These are phyloP conservation scores for Ovibos moschatus DNA, from an alignment of 2,113 vertebrate genomes.

Conservation along the genomic window DNA sequence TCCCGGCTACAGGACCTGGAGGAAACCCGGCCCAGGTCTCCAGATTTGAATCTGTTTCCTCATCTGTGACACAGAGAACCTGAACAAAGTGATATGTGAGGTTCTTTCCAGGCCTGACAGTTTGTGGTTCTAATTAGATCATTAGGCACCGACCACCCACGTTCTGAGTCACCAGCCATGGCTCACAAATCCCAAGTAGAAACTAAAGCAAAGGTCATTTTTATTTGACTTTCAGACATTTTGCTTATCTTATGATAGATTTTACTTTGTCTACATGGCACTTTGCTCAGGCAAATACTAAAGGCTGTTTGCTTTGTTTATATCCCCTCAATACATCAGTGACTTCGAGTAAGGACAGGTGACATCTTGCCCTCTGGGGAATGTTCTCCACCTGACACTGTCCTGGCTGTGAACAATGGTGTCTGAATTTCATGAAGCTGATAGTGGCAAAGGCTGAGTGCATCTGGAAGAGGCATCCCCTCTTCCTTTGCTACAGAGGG, in stretches of 20 bases:
- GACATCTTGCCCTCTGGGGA: not conserved
- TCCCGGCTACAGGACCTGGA: not conserved
- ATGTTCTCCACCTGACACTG: too few relatives aligned
- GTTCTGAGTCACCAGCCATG: not conserved
- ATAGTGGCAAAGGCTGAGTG: not conserved
- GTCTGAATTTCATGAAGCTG: not conserved
- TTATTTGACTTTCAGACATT: not conserved
- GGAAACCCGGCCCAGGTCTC: not conserved
- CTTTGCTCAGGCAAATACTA: not conserved
- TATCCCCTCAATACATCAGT: not conserved
- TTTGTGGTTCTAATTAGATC: not conserved
- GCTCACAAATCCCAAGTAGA: not conserved
- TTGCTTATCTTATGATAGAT: not conserved
- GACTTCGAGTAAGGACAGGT: rapidly evolving
- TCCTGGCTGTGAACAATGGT: not conserved
- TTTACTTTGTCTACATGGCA: not conserved
- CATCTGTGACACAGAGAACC: not conserved
- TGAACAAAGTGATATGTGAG: not conserved
- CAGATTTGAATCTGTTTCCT: not conserved
- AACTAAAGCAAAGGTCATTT: not conserved
- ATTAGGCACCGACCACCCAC: not conserved
- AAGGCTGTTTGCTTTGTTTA: not conserved
- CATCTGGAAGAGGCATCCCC: not conserved
- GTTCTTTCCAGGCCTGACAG: not conserved
- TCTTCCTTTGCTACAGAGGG: not conserved